A percentile compares a stretch with the other conserved stretches of the same genome.
Evolutionary conservation across 2,797 vertebrate species (phyloP).

Genomic region (Poecilia picta): DNA sequence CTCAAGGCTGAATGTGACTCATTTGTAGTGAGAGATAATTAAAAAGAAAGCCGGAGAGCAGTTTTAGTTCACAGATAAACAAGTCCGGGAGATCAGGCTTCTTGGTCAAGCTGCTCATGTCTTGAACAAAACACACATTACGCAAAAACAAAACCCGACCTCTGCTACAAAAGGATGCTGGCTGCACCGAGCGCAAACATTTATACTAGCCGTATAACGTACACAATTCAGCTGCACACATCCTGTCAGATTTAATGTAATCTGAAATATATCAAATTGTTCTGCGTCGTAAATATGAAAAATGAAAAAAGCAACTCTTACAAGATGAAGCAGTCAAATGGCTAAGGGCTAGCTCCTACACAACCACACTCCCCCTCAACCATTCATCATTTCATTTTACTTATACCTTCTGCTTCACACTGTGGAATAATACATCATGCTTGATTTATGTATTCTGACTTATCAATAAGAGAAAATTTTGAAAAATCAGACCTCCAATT

Average conservation of each 20-base stretch:
- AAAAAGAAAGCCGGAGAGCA: constrained; percentile 61
- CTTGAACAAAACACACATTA: constrained; percentile 33
- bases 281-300: constrained; percentile 48
- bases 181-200: constrained; percentile 46
- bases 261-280: constrained; percentile 51
- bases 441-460: constrained; percentile 33
- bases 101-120: constrained; percentile 60
- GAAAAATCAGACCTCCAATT: constrained; percentile 22
- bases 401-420: constrained; percentile 37
- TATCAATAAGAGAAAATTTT: constrained; percentile 36
- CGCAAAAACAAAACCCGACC: constrained; percentile 46
- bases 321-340: constrained; percentile 50
- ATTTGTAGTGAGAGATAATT: constrained; percentile 66
- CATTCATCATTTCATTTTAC: constrained; percentile 60
- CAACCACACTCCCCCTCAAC: constrained; percentile 36
- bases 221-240: constrained; percentile 11
- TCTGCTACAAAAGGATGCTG: constrained; percentile 29
- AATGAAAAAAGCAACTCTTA: constrained; percentile 51
- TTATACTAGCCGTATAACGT: constrained; percentile 26
- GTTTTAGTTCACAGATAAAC: constrained; percentile 45
- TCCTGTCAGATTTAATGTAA: constrained; percentile 44
- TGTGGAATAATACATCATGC: constrained; percentile 53
- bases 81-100: constrained; percentile 56
- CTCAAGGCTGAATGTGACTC: constrained; percentile 50
- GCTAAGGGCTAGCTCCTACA: constrained; percentile 47